Conservation (phyloP, 1,140 invertebrate genomes). For the Venustaconcha ellipsiformis region DNA sequence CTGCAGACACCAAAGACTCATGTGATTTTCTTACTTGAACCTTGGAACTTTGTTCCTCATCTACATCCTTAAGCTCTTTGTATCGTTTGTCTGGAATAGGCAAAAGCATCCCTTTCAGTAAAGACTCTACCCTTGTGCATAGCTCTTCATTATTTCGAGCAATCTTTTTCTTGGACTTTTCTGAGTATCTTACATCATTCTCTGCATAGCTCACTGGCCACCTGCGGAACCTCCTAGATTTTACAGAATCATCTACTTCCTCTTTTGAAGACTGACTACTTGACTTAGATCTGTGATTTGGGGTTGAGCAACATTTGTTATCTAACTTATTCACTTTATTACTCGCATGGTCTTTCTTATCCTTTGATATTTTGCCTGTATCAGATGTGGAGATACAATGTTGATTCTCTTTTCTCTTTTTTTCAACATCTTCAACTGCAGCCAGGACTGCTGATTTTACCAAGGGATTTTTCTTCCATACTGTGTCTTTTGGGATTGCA, state of each 20-base stretch:
- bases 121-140: slow-evolving; percentile 45
- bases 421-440: not conserved
- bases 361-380: no score
- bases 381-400: no score
- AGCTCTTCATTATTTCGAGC: slow-evolving; percentile 31
- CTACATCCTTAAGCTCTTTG: slow-evolving; percentile 33
- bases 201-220: slow-evolving; percentile 31
- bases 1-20: not conserved
- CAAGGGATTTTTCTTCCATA: slow-evolving; percentile 48
- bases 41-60: slow-evolving; percentile 7
- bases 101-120: slow-evolving; percentile 49
- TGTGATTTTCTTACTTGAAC: slow-evolving; percentile 5
- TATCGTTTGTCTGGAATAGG: slow-evolving; percentile 29
- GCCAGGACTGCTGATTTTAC: slow-evolving; percentile 13
- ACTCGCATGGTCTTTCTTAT: no score
- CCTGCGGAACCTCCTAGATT: slow-evolving; percentile 24
- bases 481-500: slow-evolving; percentile 16
- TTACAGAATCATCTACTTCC: slow-evolving; percentile 1
- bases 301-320: no score
- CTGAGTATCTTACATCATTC: not conserved
- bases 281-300: slow-evolving; percentile 3
- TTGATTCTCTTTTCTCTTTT: no score
- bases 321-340: no score
- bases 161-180: slow-evolving; percentile 1
- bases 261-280: slow-evolving; percentile 3